Conservation (phyloP, 2,888 invertebrate species). For the Malthinus seriepunctatus region DNA sequence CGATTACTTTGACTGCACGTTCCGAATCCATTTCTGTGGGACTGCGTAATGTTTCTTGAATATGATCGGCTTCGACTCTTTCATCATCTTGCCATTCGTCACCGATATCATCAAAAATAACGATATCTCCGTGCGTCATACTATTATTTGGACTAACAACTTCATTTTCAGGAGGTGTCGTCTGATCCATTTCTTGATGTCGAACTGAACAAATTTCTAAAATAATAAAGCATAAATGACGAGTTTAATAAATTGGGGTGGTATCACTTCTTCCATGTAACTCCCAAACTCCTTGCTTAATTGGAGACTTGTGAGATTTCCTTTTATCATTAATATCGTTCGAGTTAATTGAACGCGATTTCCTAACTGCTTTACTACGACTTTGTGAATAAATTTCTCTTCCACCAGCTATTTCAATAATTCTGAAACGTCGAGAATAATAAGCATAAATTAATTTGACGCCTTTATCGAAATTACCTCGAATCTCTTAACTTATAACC, state of each 20-base stretch:
- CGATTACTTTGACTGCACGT: constrained; percentile 70
- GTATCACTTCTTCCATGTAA: constrained; percentile 57
- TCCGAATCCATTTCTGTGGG: constrained; percentile 47
- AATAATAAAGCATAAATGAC: constrained; percentile 50
- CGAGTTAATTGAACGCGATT: constrained; percentile 60
- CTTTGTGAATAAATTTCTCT: constrained; percentile 83
- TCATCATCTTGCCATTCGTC: constrained; percentile 76
- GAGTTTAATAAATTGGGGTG: neutral
- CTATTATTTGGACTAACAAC: constrained; percentile 65
- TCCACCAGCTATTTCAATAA: constrained; percentile 80
- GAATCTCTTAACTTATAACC: constrained; percentile 75
- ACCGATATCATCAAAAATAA: constrained; percentile 84
- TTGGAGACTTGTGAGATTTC: constrained; percentile 58
- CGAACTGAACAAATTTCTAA: constrained; percentile 65
- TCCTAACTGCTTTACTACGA: constrained; percentile 75
- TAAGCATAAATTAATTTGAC: neutral
- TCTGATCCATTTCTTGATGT: constrained; percentile 52
- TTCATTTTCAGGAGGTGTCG: constrained; percentile 52
- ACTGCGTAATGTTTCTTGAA: constrained; percentile 35
- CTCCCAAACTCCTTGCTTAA: constrained; percentile 62
- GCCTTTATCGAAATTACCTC: constrained; percentile 57
- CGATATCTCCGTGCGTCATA: constrained; percentile 73
- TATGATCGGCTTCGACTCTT: constrained; percentile 32
- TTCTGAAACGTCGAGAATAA: constrained; percentile 53
- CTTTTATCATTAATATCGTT: constrained; percentile 49